Evolutionary conservation across 64 coral and sea anemone species (phyloP), one percentile per base, ranked within the genome.

Genomic region (Stylophora pistillata): DNA sequence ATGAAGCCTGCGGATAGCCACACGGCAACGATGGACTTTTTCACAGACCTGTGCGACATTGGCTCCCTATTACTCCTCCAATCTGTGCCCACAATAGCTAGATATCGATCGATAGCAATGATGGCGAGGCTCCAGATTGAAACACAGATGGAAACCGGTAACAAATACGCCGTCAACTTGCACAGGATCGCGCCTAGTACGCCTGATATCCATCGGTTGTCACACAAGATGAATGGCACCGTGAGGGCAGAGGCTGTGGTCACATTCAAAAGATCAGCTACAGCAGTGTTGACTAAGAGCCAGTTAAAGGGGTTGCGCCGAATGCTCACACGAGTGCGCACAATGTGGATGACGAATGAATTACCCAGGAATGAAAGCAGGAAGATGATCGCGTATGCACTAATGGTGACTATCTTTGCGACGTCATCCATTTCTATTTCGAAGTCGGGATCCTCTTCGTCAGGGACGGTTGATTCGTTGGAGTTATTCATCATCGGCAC

Each of bases 281-380:
- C 71, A 1, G 91, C 91, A 53, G 88, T 88, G 30, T 93, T 93
- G 10, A 93, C 71, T 27, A 89, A 74, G 7, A 93, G 65, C 91
- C 86, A 93, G 65, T 85, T 89, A n/a, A 93, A 93, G 58, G 86
- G 71, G 57, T 82, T 85, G 10, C 84, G 88, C 3, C 86, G 86
- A 53, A 93, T 89, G 47, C 74, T 88, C 71, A 23, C 37, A 32
- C 88, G 78, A 9, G 70, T 75, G 66, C 91, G 91, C 11, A 93
- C 65, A 25, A 93, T 88, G 25, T 93, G 91, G 33, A 89, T 83
- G 91, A 93, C 27, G 27, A 66, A 21, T 13, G 58, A 83, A 55
- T 93, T 93, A 18, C 91, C 86, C 2, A 25, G 15, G 10, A 93
- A 56, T 28, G 86, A 71, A 55, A 93, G n/a, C 70, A 93, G 3